Percentiles rank a stretch among this genome's conserved stretches.
Conservation (phyloP, 2,113 vertebrate species). For the Esox niger region DNA sequence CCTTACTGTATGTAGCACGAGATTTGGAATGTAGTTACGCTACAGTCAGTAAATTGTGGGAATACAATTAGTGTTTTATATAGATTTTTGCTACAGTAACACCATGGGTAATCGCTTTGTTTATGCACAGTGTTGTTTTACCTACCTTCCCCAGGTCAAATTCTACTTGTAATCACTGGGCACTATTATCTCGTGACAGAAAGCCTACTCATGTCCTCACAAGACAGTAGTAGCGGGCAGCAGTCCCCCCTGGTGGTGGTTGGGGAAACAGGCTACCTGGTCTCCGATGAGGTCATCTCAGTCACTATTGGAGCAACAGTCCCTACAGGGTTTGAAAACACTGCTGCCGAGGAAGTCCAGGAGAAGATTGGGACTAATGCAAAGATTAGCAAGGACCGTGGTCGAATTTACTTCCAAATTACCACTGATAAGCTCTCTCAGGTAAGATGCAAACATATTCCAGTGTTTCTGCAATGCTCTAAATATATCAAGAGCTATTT, state of each 20-base stretch:
- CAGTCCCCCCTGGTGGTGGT: not conserved
- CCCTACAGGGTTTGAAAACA: conserved; percentile 91
- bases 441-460: conserved; percentile 71
- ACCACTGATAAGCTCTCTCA: conserved; percentile 77
- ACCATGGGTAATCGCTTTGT: too few relatives aligned
- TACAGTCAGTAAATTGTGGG: too few relatives aligned
- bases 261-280: not conserved
- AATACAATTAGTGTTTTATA: too few relatives aligned
- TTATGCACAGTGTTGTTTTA: too few relatives aligned
- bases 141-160: conserved; percentile 5
- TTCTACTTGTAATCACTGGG: not conserved
- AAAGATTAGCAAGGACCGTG: conserved; percentile 87
- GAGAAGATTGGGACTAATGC: conserved; percentile 85
- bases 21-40: too few relatives aligned
- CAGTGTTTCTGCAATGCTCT: too few relatives aligned
- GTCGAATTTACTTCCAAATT: conserved; percentile 91
- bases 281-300: too few relatives aligned
- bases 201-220: not conserved
- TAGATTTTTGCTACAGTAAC: too few relatives aligned
- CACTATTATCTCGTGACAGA: not conserved
- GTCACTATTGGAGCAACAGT: conserved; percentile 90
- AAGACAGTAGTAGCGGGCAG: not conserved
- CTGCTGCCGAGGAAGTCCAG: conserved; percentile 88
- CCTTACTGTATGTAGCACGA: too few relatives aligned
- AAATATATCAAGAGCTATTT: too few relatives aligned